phyloP scores from a whole-genome alignment of 2,113 vertebrate genomes.

The Ochotona princeps region DNA sequence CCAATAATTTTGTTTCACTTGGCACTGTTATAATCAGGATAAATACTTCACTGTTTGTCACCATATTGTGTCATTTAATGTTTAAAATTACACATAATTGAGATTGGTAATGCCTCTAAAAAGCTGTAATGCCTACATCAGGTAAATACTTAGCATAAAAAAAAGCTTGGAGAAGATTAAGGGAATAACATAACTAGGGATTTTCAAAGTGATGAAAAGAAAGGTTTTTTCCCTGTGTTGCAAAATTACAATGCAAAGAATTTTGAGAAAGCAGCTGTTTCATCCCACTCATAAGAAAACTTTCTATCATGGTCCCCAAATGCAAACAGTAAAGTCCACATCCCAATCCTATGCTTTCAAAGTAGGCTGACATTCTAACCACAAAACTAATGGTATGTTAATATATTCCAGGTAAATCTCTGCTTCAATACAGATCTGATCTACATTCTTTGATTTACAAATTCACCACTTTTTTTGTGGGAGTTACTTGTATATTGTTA shows the following conservation, averaged over 20 bases:
- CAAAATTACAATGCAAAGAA: slow-evolving; percentile 48
- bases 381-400: neutral
- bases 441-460: neutral
- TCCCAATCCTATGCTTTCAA: neutral
- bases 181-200: neutral
- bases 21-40: neutral
- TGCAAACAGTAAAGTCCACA: neutral
- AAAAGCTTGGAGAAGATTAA: neutral
- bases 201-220: slow-evolving; percentile 57
- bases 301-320: neutral
- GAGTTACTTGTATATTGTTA: slow-evolving; percentile 44
- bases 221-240: neutral
- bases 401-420: neutral
- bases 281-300: slow-evolving; percentile 29
- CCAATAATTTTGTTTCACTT: slow-evolving; percentile 38
- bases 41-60: neutral
- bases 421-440: neutral
- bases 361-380: neutral
- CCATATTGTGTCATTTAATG: slow-evolving; percentile 42
- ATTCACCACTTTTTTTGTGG: neutral
- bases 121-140: slow-evolving; percentile 10
- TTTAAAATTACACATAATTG: slow-evolving; percentile 65
- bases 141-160: slow-evolving; percentile 31
- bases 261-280: slow-evolving; percentile 16
- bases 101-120: slow-evolving; percentile 1